Evolutionary conservation across 2,888 invertebrate genomes (phyloP).

Genomic region (Lasioglossum villosulum): DNA sequence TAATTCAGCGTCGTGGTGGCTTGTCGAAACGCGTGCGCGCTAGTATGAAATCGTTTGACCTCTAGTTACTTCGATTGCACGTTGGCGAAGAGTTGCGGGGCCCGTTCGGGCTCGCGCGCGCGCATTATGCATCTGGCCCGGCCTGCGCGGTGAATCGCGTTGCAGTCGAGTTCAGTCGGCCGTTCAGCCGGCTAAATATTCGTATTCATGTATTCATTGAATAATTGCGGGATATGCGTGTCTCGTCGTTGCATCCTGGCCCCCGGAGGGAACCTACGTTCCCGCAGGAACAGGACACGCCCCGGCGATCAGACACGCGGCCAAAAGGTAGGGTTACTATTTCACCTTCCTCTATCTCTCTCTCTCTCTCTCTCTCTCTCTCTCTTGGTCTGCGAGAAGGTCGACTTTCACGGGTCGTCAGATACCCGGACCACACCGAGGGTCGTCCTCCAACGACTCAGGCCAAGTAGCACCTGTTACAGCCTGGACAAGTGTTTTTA

Average conservation of each 20-base stretch:
- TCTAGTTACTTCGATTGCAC: constrained; percentile 51
- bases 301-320: constrained; percentile 67
- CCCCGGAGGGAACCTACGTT: constrained; percentile 49
- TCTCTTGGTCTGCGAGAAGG: constrained; percentile 42
- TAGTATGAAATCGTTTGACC: constrained; percentile 50
- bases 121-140: constrained; percentile 61
- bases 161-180: constrained; percentile 30
- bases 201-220: constrained; percentile 82
- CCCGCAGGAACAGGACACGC: constrained; percentile 72
- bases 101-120: neutral
- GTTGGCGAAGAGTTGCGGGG: constrained; percentile 12
- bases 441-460: constrained; percentile 47
- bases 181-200: constrained; percentile 61
- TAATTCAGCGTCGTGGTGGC: constrained; percentile 22
- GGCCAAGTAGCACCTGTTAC: constrained; percentile 68
- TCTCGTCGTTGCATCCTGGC: constrained; percentile 59
- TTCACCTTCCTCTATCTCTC: neutral
- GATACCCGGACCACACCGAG: constrained; percentile 49
- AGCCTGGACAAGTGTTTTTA: constrained; percentile 52
- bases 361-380: neutral
- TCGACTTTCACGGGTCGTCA: constrained; percentile 72
- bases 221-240: constrained; percentile 79
- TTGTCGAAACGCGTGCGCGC: neutral
- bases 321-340: constrained; percentile 58
- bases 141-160: neutral